Evolutionary conservation across 2,113 vertebrate genomes (phyloP).

Genomic region (Laticauda colubrina): DNA sequence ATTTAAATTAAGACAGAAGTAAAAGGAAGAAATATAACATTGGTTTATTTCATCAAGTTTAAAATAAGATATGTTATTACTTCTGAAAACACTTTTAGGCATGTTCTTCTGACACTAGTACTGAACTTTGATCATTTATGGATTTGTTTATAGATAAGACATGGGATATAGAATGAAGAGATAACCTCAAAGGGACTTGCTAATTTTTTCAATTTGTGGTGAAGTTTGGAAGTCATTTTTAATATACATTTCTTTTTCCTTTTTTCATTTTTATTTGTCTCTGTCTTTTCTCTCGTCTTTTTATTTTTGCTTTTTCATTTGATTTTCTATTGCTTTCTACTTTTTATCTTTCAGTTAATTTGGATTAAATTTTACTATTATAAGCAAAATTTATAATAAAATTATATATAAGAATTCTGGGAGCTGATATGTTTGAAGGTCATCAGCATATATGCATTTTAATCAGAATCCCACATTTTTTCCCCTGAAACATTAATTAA

Average conservation of each 20-base stretch:
- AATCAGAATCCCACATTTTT: conserved; percentile 43
- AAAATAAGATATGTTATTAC: not conserved
- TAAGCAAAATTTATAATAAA: not conserved
- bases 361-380: not conserved
- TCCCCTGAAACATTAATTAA: conserved; percentile 63
- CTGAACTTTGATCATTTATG: not conserved
- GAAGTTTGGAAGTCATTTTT: not conserved
- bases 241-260: not conserved
- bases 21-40: not conserved
- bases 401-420: not conserved
- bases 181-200: not conserved
- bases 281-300: not conserved
- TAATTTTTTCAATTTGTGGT: not conserved
- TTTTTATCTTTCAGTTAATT: not conserved
- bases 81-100: not conserved
- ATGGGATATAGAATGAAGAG: not conserved
- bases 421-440: not conserved
- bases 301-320: not conserved
- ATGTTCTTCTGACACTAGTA: not conserved
- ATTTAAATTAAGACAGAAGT: not conserved
- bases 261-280: not conserved
- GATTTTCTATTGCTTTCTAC: not conserved
- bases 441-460: not conserved
- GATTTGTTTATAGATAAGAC: not conserved
- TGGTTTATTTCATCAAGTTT: not conserved